These are phyloP conservation scores for Idaea biselata DNA, from an alignment of 2,888 invertebrate species.

Conservation along the genomic window DNA sequence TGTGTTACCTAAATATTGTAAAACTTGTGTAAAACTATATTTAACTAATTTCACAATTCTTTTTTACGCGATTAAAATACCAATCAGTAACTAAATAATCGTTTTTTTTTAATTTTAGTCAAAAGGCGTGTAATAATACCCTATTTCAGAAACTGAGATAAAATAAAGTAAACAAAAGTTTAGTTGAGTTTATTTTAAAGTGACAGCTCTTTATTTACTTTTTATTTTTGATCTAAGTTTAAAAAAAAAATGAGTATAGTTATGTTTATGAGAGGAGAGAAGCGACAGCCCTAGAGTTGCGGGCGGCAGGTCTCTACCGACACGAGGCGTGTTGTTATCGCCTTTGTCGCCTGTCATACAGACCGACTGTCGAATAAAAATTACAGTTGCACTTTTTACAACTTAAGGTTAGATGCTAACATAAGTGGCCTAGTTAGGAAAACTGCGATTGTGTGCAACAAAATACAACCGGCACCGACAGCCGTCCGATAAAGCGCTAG, in stretches of 20 bases:
- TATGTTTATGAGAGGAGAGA: background rate
- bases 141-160: no score
- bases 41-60: background rate
- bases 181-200: no score
- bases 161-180: no score
- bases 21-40: no score
- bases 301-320: constrained; percentile 50
- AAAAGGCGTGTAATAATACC: no score
- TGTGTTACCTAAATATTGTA: background rate
- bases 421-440: constrained; percentile 43
- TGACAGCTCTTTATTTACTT: no score
- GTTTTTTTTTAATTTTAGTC: no score
- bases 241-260: no score
- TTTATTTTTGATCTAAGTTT: no score
- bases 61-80: background rate
- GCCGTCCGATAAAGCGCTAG: constrained; percentile 16
- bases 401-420: constrained; percentile 43
- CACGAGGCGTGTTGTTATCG: constrained; percentile 68
- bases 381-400: constrained; percentile 61
- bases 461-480: constrained; percentile 26
- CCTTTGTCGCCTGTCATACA: constrained; percentile 52
- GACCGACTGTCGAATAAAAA: constrained; percentile 64
- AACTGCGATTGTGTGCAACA: constrained; percentile 31
- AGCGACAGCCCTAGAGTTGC: constrained; percentile 55
- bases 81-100: no score